A percentile compares a stretch with the other conserved stretches of the same genome.
These are phyloP conservation scores for Zoanthus gigantus DNA, from an alignment of 92 coral and sea anemone species.

Conservation along the genomic window DNA sequence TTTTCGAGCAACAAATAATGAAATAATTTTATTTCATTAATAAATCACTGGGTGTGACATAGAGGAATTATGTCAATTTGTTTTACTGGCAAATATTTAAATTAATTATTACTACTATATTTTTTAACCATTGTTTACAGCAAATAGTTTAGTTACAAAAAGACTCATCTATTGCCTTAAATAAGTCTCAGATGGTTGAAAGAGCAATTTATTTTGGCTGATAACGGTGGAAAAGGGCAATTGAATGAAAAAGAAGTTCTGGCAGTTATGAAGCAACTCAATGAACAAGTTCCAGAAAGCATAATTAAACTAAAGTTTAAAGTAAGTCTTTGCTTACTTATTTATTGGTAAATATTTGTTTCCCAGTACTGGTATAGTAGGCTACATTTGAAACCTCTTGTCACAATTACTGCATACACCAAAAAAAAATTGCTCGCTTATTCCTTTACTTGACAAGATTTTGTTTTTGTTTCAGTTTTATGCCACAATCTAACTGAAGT, in stretches of 20 bases:
- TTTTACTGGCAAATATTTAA: too few species aligned
- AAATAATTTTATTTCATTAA: too few species aligned
- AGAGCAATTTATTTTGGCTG: constrained; percentile 93
- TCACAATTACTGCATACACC: neutral
- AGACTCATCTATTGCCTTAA: constrained; percentile 37
- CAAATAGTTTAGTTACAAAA: neutral
- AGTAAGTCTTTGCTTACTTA: constrained; percentile 57
- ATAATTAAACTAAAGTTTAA: constrained; percentile 89
- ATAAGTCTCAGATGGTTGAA: constrained; percentile 81
- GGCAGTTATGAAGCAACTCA: constrained; percentile 82
- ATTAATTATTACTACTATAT: too few species aligned
- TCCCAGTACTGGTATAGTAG: neutral
- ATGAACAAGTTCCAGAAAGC: constrained; percentile 84
- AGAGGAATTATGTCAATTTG: too few species aligned
- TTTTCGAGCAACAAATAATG: too few species aligned
- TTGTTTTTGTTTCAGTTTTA: too few species aligned
- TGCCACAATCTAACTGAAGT: too few species aligned
- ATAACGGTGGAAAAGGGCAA: constrained; percentile 89
- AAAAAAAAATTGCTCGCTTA: too few species aligned
- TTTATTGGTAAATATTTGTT: too few species aligned
- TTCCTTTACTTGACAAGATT: too few species aligned
- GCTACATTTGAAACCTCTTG: neutral
- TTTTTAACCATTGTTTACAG: too few species aligned
- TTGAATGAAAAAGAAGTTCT: constrained; percentile 90
- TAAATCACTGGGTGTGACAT: too few species aligned